Evolutionary conservation across 2,888 invertebrate genomes (phyloP).

Genomic region (Isotomurus palustris): DNA sequence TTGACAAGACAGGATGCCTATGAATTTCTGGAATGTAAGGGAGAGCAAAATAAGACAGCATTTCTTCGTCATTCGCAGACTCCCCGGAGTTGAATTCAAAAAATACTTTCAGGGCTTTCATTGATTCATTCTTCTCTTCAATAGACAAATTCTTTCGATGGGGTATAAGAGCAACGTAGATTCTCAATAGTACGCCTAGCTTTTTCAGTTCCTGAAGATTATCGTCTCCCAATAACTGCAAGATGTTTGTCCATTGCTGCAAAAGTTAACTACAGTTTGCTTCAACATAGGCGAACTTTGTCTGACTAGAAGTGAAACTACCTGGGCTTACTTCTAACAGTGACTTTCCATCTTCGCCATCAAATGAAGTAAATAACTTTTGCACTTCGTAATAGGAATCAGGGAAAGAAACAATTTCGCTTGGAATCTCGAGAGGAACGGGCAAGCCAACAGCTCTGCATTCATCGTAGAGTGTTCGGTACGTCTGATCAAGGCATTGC

Average conservation of each 20-base stretch:
- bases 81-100: constrained; percentile 38
- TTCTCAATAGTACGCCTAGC: constrained; percentile 2
- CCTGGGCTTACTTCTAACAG: constrained; percentile 29
- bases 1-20: constrained; percentile 38
- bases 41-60: constrained; percentile 41
- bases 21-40: constrained; percentile 42
- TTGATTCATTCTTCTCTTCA: constrained; percentile 21
- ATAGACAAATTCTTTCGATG: constrained; percentile 29
- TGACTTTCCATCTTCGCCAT: constrained; percentile 37
- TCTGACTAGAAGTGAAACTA: too few relatives aligned
- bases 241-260: not conserved
- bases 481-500: constrained; percentile 34
- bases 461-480: constrained; percentile 39
- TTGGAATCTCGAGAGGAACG: constrained; percentile 17
- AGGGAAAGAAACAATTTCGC: constrained; percentile 14
- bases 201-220: constrained; percentile 9
- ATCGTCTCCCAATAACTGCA: not conserved
- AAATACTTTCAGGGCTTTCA: constrained; percentile 32
- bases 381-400: constrained; percentile 32
- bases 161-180: constrained; percentile 41
- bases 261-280: too few relatives aligned
- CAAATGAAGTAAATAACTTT: constrained; percentile 38
- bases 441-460: constrained; percentile 31
- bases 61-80: constrained; percentile 39
- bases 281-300: too few relatives aligned